Conservation (phyloP, 2,888 invertebrate genomes). For the Priocnemis perturbator region DNA sequence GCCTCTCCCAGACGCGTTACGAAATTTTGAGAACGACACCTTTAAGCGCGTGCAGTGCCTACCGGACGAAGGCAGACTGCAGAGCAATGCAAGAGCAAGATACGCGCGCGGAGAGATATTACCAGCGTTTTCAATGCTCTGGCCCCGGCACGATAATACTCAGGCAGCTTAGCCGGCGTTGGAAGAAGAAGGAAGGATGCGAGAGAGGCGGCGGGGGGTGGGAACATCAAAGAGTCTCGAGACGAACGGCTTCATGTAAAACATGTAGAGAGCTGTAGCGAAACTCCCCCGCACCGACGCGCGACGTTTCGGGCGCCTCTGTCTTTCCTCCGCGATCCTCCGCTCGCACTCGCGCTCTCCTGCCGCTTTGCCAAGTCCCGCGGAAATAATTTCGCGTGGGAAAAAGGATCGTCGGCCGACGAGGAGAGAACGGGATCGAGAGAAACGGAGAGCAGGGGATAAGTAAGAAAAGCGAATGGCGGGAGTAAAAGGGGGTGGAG, state of each 20-base stretch:
- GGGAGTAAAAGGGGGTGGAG: too few species aligned
- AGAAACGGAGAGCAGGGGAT: conserved; percentile 16
- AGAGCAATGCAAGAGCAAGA: too few species aligned
- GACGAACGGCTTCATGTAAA: conserved; percentile 36
- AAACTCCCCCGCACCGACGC: too few species aligned
- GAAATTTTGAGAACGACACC: too few species aligned
- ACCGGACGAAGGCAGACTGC: too few species aligned
- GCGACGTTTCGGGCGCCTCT: not conserved
- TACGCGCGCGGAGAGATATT: not conserved
- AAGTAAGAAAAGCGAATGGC: conserved; percentile 28
- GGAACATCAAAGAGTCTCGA: conserved; percentile 39
- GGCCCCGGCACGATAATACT: not conserved
- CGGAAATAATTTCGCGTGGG: conserved; percentile 51
- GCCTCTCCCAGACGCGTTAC: too few species aligned
- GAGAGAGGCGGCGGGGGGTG: conserved; percentile 16
- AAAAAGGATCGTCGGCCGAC: conserved; percentile 8
- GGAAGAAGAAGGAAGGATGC: conserved; percentile 6
- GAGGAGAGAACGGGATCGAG: not conserved
- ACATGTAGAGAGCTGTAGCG: conserved; percentile 21
- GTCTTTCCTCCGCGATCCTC: not conserved
- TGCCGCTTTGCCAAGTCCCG: conserved; percentile 48
- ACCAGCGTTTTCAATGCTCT: not conserved
- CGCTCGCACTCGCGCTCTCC: conserved; percentile 15
- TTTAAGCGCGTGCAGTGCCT: too few species aligned
- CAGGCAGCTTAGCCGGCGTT: not conserved